A percentile compares a stretch with the other conserved stretches of the same genome.
Conservation (phyloP, 2,888 invertebrate genomes). For the Acronicta leporina region DNA sequence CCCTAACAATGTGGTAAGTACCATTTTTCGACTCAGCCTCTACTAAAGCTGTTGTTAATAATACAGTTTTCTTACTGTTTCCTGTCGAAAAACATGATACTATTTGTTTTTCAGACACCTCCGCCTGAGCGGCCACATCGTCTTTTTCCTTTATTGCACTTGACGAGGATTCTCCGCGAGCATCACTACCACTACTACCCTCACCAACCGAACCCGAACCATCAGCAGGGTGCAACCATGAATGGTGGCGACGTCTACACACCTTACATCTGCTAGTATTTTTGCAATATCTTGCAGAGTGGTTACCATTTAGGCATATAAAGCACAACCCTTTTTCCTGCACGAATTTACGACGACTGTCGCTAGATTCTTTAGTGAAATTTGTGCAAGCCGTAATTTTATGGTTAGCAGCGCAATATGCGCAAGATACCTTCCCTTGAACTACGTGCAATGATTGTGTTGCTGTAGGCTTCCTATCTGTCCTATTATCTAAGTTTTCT, state of each 20-base stretch:
- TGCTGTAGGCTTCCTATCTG: too few species aligned
- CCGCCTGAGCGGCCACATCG: constrained; percentile 1
- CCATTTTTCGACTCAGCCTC: constrained; percentile 32
- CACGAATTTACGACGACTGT: not conserved
- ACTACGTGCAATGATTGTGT: too few species aligned
- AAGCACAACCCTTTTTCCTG: too few species aligned
- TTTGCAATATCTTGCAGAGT: constrained; percentile 29
- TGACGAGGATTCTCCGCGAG: constrained; percentile 3
- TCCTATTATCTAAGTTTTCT: too few species aligned
- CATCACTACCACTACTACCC: too few species aligned
- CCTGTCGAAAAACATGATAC: constrained; percentile 6
- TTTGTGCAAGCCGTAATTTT: not conserved
- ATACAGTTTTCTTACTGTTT: constrained; percentile 4
- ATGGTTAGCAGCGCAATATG: constrained; percentile 1
- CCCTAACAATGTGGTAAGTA: constrained; percentile 19
- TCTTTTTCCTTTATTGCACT: not conserved
- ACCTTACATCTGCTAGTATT: too few species aligned
- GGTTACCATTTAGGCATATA: constrained; percentile 45
- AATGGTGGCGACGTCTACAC: too few species aligned
- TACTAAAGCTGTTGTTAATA: constrained; percentile 17
- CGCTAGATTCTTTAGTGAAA: not conserved
- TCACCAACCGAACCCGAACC: too few species aligned
- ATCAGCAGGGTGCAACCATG: too few species aligned
- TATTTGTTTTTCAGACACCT: not conserved
- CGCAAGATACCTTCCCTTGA: too few species aligned